These are phyloP conservation scores for Ophthalmotilapia sp. DNA, from an alignment of 2,113 vertebrate species.

Conservation along the genomic window DNA sequence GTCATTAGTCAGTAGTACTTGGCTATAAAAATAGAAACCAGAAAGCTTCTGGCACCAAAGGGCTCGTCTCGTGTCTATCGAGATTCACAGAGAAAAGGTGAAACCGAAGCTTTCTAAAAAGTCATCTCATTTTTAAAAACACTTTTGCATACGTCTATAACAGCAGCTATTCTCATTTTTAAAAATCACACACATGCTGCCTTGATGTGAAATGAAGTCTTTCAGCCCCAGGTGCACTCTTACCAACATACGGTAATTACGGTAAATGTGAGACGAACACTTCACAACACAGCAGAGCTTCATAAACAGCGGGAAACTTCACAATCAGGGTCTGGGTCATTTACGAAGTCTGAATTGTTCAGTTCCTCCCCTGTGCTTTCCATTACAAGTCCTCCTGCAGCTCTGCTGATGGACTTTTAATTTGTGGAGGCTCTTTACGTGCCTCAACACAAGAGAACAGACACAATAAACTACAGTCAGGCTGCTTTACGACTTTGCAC, in stretches of 20 bases:
- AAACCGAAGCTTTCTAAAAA: not conserved
- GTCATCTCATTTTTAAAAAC: not conserved
- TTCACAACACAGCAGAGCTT: not conserved
- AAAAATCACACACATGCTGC: not conserved
- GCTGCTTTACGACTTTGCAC: constrained; percentile 5
- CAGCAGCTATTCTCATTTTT: not conserved
- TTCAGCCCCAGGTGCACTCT: not conserved
- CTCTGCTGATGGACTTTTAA: constrained; percentile 46
- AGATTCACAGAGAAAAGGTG: not conserved
- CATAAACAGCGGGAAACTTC: not conserved
- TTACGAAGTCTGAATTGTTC: constrained; percentile 11
- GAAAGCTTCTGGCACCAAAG: not conserved
- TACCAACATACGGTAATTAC: not conserved
- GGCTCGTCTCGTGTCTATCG: fast-evolving
- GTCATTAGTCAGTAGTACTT: not conserved
- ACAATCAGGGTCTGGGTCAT: not conserved
- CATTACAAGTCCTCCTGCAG: constrained; percentile 25
- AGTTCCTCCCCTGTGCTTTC: constrained; percentile 25
- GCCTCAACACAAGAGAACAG: constrained; percentile 11
- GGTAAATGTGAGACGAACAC: not conserved
- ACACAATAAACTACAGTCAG: constrained; percentile 7
- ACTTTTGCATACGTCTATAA: not conserved
- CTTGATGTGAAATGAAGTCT: not conserved
- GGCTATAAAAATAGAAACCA: not conserved
- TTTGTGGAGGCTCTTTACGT: constrained; percentile 28